Conservation (phyloP, 2,888 invertebrate genomes). For the Pilophorus perplexus region DNA sequence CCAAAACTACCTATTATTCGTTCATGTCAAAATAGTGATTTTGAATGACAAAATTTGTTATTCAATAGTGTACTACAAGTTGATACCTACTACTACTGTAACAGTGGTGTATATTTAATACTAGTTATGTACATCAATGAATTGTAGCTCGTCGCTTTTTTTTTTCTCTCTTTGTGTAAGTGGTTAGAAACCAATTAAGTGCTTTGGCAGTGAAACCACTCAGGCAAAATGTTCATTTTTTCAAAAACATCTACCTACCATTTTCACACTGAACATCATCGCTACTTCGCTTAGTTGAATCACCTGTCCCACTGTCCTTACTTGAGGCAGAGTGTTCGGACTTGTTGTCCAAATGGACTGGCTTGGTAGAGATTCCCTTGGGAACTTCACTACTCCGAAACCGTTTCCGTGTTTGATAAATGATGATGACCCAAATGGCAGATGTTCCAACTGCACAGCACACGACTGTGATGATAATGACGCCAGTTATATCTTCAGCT, state of each 20-base stretch:
- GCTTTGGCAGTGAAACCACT: neutral
- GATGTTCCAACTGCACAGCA: conserved; percentile 90
- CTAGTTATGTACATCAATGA: no score
- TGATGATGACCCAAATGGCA: conserved; percentile 86
- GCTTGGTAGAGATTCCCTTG: conserved; percentile 20
- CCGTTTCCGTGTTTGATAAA: conserved; percentile 76
- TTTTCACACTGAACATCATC: conserved; percentile 52
- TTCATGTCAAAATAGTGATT: no score
- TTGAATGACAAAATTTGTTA: no score
- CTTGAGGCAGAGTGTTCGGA: conserved; percentile 68
- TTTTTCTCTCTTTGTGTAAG: no score
- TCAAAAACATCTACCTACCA: conserved; percentile 15
- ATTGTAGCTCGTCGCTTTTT: no score
- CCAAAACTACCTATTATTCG: no score
- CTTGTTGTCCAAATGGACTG: conserved; percentile 62
- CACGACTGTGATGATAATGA: conserved; percentile 84
- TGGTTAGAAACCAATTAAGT: no score
- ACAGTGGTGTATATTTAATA: no score
- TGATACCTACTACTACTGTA: no score
- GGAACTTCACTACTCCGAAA: conserved; percentile 52
- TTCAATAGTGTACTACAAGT: no score
- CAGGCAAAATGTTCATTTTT: neutral
- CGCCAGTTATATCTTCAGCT: conserved; percentile 77
- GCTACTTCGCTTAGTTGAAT: conserved; percentile 71
- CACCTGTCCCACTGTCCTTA: conserved; percentile 78